Evolutionary conservation across 1,140 invertebrate genomes (phyloP), one percentile per base, ranked within the genome.

Genomic region (Rhyacophila brunnea): DNA sequence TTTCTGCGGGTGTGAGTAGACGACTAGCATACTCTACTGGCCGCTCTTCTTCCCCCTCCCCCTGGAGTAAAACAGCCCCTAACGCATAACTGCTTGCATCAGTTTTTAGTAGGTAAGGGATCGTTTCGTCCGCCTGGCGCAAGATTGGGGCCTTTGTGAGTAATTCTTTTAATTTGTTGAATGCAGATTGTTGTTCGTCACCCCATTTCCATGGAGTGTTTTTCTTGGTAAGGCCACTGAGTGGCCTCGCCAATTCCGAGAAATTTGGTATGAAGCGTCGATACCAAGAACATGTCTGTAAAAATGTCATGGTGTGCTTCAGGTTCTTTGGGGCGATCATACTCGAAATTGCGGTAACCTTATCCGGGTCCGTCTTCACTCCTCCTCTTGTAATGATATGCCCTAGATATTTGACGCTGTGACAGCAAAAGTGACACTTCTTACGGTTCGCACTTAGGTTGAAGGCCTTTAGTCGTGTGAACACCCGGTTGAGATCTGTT

Each of bases 1-100:
- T 54, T 66, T 85, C 81, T 1, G 74, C 60, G 0, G 43, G 23
- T 3, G 52, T 68, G 3, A 83, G 51, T 3, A 68, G 59, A 7
- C 75, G 58, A 44, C 71, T 68, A 1, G 74, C 73, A 60, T 80
- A 83, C 13, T 74, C 75, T 4, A 82, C 68, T 0, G 74, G 73
- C 9, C 62, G 65, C 54, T 77, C 73, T 55, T 73, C 60, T 18
- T 35, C 43, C n/a, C n/a, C n/a, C n/a, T n/a, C n/a, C n/a, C n/a
- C n/a, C n/a, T n/a, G n/a, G n/a, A n/a, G n/a, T n/a, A n/a, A n/a
- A n/a, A n/a, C n/a, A n/a, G n/a, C n/a, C n/a, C n/a, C n/a, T n/a
- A n/a, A n/a, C n/a, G n/a, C n/a, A n/a, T n/a, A n/a, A n/a, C n/a
- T n/a, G n/a, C n/a, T n/a, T n/a, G n/a, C n/a, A n/a, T n/a, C n/a